Base-by-base conservation (phyloP, 2,113 vertebrate genomes). In the Brachyistius frenatus region DNA sequence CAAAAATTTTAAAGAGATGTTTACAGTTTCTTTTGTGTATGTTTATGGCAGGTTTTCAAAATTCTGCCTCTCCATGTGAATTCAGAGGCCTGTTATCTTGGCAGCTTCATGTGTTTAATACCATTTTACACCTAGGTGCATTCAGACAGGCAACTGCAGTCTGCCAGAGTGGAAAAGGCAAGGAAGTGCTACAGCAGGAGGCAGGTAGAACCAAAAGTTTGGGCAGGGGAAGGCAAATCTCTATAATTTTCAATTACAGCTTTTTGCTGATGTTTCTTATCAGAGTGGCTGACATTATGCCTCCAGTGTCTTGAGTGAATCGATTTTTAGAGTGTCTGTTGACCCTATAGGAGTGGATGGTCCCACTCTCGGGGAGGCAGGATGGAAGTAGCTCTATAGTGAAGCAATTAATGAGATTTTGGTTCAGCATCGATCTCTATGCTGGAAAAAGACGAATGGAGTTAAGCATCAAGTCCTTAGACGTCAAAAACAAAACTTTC, bases 321-420 rank as follows among this genome's bases (percentile, higher is more conserved):
- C 13, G 85, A 89, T 91, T 91, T 86, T 80, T 50, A 37, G 69
- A 78, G 68, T 67, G 62, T 67, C 52, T 83, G 61, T 53, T 47
- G 81, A 81, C 78, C 75, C 73, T 9, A 62, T 72, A 78, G 85
- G 74, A 79, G 80, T 85, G 80, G 82, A 77, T 61, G 57, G 71
- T 66, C 76, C 73, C 64, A 61, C 66, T 73, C 66, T 69, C 44
- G 15, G 75, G 36, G 74, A 88, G 73, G 80, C 66, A 84, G 75
- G 57, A 86, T 86, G 76, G 71, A 79, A 84, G 81, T 66, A 68
- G 75, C 81, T 85, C 74, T 83, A 65, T 68, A 90, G 65, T 60
- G 63, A 61, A 88, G 82, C 80, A 86, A 78, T 88, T 92, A 87
- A 89, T 87, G 80, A 87, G 88, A 87, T 88, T 89, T 91, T 76